Base-by-base conservation (phyloP, 2,888 invertebrate genomes). In the Pyrocoelia pectoralis region DNA sequence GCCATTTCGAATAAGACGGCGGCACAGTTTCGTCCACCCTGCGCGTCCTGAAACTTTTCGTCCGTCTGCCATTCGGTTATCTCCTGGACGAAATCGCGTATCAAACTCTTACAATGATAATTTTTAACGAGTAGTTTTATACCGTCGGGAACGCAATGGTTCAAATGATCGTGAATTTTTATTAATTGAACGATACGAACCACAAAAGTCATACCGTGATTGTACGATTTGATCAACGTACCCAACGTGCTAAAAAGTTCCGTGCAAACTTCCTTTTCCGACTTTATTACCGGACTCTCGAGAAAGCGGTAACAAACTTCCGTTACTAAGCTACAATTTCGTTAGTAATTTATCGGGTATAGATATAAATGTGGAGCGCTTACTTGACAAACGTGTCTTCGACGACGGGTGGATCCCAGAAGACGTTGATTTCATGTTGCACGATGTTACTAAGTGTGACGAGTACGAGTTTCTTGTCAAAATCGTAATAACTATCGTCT, bases 391-490 rank as follows among this genome's bases (percentile, higher is more conserved):
- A 95, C 84, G 9, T 87, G 84, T 73, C 89, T 87, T 14, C 98
- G 92, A 41, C 97, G 93, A 68, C 94, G 91, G 64, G 97, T 1
- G 77, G 76, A 40, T 79, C 89, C 94, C 96, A 97, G 5, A 96
- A 77, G 2, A 71, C 5, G 28, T 69, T 72, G 17, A 81, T 75
- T 52, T 80, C 79, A 80, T 28, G 86, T 87, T 79, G 96, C 92
- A 66, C 93, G 84, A 72, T 86, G 79, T 49, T 88, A 79, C 55
- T 83, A 77, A 48, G 83, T 72, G 12, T 87, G 83, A 40, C 79
- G 70, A 65, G 15, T 13, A 76, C 65, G 15, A 54, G 86, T 63
- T 90, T 87, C 69, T 90, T 90, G 1, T 83, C 77, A 66, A 91
- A 90, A 81, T 93, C 91, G 80, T 90, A 88, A 66, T 82, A 83